Evolutionary conservation across 2,888 invertebrate genomes (phyloP), one percentile per base, ranked within the genome.

Genomic region (Philereme transversata): DNA sequence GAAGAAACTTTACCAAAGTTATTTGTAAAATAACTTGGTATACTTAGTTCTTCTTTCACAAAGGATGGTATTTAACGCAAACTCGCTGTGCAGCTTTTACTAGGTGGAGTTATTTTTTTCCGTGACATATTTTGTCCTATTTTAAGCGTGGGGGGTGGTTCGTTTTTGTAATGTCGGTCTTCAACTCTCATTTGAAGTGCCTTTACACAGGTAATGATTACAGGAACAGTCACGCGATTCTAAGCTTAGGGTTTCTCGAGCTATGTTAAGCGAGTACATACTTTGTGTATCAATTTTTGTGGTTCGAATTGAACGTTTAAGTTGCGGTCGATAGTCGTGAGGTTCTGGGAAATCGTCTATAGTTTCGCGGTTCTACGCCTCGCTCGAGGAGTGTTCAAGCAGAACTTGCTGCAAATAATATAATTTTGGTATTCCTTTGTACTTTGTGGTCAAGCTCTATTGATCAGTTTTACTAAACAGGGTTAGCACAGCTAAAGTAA

Each of bases 11-110:
- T 51, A 57, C 69, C 66, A 54, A 71, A 79, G 73, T 76, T 78
- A 76, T 79, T 77, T 74, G 77, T 78, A 75, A 75, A 76, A 65
- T 64, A 63, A 60, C 62, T 78, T 75, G 46, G 60, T 65, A 22
- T 22, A 51, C 64, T 62, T 62, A 60, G 61, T 59, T 61, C 60
- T 67, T 76, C 71, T 64, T 72, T 68, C 71, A 78, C 79, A 78
- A 81, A 78, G 77, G 73, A 78, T 76, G 69, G 74, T 75, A 73
- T 75, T 77, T 73, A 75, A 75, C 72, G 69, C 74, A 72, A 74
- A 71, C 73, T 74, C 62, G 64, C 53, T 60, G 67, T 72, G 72
- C 64, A 65, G 69, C 68, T 73, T 68, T 74, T 69, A 69, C 64
- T 67, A 71, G 67, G 73, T 73, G 64, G 59, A 64, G 69, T 72